Base-by-base conservation (phyloP, 2,113 vertebrate species). In the Nanorana parkeri region DNA sequence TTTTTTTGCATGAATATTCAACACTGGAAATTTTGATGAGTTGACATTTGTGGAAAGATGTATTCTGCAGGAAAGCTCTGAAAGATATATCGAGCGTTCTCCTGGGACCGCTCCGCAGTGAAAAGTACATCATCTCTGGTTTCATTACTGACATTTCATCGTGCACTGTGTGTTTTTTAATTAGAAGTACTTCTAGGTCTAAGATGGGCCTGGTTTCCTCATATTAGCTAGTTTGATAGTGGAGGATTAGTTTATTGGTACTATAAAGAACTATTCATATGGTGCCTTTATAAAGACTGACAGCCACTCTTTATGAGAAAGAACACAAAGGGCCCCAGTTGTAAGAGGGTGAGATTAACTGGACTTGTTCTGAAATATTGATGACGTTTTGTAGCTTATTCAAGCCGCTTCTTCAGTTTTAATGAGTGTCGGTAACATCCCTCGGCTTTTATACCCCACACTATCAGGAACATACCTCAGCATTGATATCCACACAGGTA, bases 1-100 rank as follows among this genome's bases (percentile, higher is more conserved):
- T 68, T 79, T 55, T 56, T 56, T 16, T 58, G 77, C 77, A 79
- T 79, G 77, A 79, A 79, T 79, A 79, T 79, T 79, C 65, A 79
- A 58, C 64, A 58, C 51, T 11, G 28, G 26, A 68, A 79, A 79
- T 29, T 41, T 36, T 79, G 52, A 68, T 79, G 65, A 79, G 65
- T 68, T 68, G 77, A 79, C 77, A 79, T 68, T 79, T 68, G 77
- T 67, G 51, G 64, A 79, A 26, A 55, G 77, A 78, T 67, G 28
- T 36, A 67, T 56, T 56, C 63, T 78, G 61, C 47, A 21, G 20
- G 65, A 68, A 15, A 17, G 26, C 11, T 67, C 66, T 32, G 52
- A 78, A 52, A 67, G 65, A 54, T 68, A 41, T 58, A 41, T 55
- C 23, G 61, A 56, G 28, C 26, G 58, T 41, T 68, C 77, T 24